These are phyloP conservation scores for Myrmophylax atrothorax DNA, from an alignment of 2,113 vertebrate genomes.

Conservation along the genomic window DNA sequence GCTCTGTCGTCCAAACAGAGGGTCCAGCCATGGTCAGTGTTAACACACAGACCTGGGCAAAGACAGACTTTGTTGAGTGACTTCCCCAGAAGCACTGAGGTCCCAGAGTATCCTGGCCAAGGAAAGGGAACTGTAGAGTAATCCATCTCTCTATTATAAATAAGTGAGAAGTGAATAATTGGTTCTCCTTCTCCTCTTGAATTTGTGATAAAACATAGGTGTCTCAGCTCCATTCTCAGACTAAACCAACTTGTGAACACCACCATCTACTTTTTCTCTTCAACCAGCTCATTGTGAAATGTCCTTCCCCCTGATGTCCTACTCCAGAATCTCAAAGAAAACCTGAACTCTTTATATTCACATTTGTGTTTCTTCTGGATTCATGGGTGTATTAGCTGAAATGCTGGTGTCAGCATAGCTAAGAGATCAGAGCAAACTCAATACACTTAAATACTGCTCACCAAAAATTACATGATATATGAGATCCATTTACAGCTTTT, in stretches of 20 bases:
- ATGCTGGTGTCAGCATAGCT: neutral
- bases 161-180: neutral
- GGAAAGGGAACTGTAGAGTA: neutral
- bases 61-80: neutral
- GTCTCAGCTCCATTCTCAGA: neutral
- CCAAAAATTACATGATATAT: slow-evolving; percentile 10
- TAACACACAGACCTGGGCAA: neutral
- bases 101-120: neutral
- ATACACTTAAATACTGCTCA: neutral
- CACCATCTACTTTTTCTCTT: neutral
- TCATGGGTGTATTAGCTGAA: neutral
- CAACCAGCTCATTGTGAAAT: neutral
- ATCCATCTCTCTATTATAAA: neutral
- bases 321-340: neutral
- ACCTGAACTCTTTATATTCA: neutral
- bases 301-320: neutral
- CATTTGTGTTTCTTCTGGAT: neutral
- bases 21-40: neutral
- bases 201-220: neutral
- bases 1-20: neutral
- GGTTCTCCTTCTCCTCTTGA: neutral
- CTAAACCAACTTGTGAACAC: neutral
- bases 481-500: neutral
- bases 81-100: neutral
- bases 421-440: slow-evolving; percentile 1